Base-by-base conservation (phyloP, 1,140 invertebrate species). In the Saccostrea glomerata region DNA sequence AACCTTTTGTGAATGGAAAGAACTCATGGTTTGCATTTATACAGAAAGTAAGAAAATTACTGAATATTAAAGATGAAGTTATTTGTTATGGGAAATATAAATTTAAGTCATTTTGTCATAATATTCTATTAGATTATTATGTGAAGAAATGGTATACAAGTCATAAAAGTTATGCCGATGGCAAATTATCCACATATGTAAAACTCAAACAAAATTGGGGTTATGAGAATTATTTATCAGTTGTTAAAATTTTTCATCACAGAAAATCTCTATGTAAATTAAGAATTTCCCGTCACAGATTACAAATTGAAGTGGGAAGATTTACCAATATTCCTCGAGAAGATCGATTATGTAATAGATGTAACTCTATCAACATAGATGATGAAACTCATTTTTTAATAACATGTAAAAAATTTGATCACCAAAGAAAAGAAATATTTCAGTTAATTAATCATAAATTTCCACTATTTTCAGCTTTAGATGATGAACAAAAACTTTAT, bases 161-260 rank as follows among this genome's bases (percentile, higher is more conserved):
- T 63, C 60, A 63, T n/a, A n/a, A 63, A 13, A 63, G 15, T 23
- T 63, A 63, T 63, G 20, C 60, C n/a, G 60, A 63, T 63, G n/a
- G n/a, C 13, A 63, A 63, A 63, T 63, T 63, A 63, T 3, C 2
- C 40, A 63, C 60, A 63, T 63, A 63, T 63, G 13, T 63, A 63
- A 63, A 63, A 63, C 60, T 63, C 60, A 63, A 63, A 63, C 60
- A 63, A 63, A 63, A 63, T 63, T 63, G 15, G 60, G 60, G 60
- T 63, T 63, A 63, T 63, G 60, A 63, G 5, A 63, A 63, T 63
- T 63, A 63, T 63, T 63, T 17, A 23, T 17, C 60, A 63, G 7
- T 63, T 17, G 13, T 63, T 63, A 63, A 15, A 63, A 63, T 17
- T 63, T 63, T 63, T 63, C 17, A 63, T 63, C 60, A 63, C 15